These are phyloP conservation scores for Campaea margaritaria DNA, from an alignment of 2,888 invertebrate species.

Conservation along the genomic window DNA sequence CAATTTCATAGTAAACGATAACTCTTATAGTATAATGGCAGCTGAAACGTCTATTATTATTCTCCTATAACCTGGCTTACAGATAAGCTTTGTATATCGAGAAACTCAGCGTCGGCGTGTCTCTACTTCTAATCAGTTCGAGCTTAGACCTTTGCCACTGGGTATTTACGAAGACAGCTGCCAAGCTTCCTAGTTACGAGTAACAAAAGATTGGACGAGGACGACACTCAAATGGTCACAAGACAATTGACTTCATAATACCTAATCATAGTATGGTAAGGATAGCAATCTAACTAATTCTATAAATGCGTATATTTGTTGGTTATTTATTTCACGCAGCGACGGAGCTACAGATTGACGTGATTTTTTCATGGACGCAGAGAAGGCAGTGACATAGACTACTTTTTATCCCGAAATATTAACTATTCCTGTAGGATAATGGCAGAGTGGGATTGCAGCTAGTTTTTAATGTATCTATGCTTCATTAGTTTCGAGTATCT, in stretches of 20 bases:
- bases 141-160: constrained; percentile 20
- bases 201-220: not conserved
- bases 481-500: no score
- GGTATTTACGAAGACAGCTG: constrained; percentile 10
- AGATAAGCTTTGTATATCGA: constrained; percentile 39
- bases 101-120: constrained; percentile 38
- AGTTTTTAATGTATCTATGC: no score
- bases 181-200: not conserved
- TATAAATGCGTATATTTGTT: no score
- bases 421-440: no score
- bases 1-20: constrained; percentile 5
- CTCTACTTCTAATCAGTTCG: constrained; percentile 41
- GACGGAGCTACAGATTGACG: no score
- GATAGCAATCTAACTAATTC: no score
- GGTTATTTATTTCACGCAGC: no score
- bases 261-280: not conserved
- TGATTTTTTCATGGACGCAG: no score
- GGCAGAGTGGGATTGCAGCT: no score
- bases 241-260: no score
- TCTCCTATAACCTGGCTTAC: constrained; percentile 38
- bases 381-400: no score
- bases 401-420: no score
- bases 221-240: not conserved
- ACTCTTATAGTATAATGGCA: constrained; percentile 4
- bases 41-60: constrained; percentile 31